phyloP scores from a whole-genome alignment of 64 coral and sea anemone species.

The Pachyseris speciosa region DNA sequence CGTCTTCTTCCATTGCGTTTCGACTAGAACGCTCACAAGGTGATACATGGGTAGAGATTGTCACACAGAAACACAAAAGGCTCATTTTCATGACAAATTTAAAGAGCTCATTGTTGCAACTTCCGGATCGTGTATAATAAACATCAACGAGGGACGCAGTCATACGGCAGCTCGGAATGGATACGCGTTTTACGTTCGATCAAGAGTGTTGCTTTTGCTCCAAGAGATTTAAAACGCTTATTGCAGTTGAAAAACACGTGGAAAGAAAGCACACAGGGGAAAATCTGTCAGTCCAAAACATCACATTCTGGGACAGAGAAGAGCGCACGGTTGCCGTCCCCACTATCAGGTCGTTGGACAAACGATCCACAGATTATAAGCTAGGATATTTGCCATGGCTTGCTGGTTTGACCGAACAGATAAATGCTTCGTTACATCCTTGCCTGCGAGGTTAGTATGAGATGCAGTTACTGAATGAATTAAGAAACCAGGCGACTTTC shows the following conservation, averaged over 20 bases:
- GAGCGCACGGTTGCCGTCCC: neutral
- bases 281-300: neutral
- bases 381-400: constrained; percentile 22
- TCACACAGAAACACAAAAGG: neutral
- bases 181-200: neutral
- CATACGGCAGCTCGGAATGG: neutral
- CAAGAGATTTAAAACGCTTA: constrained; percentile 1
- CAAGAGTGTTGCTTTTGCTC: neutral
- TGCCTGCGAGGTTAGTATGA: neutral
- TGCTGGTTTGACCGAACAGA: constrained; percentile 3
- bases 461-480: too few species aligned
- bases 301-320: constrained; percentile 6
- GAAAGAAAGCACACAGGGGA: neutral
- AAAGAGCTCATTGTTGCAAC: neutral
- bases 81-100: neutral
- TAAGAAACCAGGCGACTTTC: too few species aligned
- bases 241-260: neutral
- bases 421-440: constrained; percentile 27
- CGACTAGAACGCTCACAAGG: neutral
- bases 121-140: neutral
- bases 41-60: neutral
- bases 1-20: neutral
- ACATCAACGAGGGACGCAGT: neutral
- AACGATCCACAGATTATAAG: neutral
- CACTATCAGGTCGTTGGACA: neutral